Base-by-base conservation (phyloP, 2,113 vertebrate genomes). In the Lota lota region DNA sequence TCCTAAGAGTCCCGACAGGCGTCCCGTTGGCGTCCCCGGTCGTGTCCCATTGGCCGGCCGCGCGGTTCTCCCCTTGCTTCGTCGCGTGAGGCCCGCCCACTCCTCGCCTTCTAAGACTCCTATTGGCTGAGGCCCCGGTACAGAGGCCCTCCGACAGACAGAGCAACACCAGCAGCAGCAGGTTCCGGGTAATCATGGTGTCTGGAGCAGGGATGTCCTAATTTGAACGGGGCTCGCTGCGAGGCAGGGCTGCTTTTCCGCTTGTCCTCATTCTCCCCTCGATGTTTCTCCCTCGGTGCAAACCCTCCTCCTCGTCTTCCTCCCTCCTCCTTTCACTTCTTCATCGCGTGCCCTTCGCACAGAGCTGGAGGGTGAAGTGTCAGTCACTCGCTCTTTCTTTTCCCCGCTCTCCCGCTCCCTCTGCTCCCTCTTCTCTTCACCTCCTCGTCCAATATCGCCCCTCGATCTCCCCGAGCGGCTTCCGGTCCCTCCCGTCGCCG, bases 211-310 rank as follows among this genome's bases (percentile, higher is more conserved):
- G 82, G 73, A 82, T 70, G 82, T 84, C 74, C 82, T 91, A 89
- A 85, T 89, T 88, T 75, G 78, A 85, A 78, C 18, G 66, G 73
- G 69, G 72, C 79, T 82, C 76, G 80, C 84, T 88, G 73, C 68
- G 70, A 89, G 81, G 79, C 83, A 75, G 74, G 68, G n/a, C 85
- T 88, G 83, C 86, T 81, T 90, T 90, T 88, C 83, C 72, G 50
- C 68, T 75, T 86, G 86, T 89, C 90, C 88, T 92, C 92, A 92
- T 92, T 88, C 81, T 91, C 78, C 80, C 22, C 71, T 73, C 54
- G 61, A 67, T 82, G 74, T 70, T 56, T 40, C 36, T 40, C 24
- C 70, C 64, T 57, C 82, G 70, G 50, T 67, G 33, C 73, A 58
- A 69, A 67, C 72, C 78, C 78, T 77, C 77, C 36, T 92, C 91